Evolutionary conservation across 2,797 vertebrate genomes (phyloP).

Genomic region (Etheostoma nigrum): DNA sequence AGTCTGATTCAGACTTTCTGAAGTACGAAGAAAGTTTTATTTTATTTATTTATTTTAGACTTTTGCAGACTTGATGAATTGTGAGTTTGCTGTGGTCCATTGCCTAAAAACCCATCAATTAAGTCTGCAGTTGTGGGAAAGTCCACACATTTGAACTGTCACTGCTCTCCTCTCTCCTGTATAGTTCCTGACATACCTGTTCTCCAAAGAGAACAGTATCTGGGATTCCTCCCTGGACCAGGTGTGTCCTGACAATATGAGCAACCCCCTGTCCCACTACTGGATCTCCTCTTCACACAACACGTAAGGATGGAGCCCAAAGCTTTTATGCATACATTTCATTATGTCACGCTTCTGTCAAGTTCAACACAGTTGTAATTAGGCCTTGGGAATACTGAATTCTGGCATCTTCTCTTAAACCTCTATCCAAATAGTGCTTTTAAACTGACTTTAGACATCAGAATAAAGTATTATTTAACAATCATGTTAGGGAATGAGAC

Average conservation of each 20-base stretch:
- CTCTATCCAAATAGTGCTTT: conserved; percentile 33
- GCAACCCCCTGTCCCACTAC: conserved; percentile 97
- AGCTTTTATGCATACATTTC: background rate
- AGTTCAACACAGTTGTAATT: conserved; percentile 25
- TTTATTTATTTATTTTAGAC: background rate
- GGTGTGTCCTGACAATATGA: conserved; percentile 94
- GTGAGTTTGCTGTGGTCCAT: background rate
- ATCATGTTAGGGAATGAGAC: conserved; percentile 51
- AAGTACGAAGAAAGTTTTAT: background rate
- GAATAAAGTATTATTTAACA: conserved; percentile 66
- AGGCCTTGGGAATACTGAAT: conserved; percentile 29
- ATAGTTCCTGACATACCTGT: conserved; percentile 96
- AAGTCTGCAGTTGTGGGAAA: background rate
- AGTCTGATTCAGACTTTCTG: background rate
- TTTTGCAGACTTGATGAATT: background rate
- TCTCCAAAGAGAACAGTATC: conserved; percentile 98
- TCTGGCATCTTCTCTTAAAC: conserved; percentile 31
- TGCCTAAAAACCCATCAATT: background rate
- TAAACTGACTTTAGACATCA: conserved; percentile 54
- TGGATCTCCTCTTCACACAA: conserved; percentile 99
- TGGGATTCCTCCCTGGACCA: conserved; percentile 92
- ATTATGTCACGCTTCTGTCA: background rate
- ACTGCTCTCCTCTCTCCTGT: conserved; percentile 27
- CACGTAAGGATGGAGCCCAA: conserved; percentile 88
- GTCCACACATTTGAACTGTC: background rate